These are phyloP conservation scores for Rhabditoides inermis DNA, from an alignment of 2,888 invertebrate species.

Conservation along the genomic window DNA sequence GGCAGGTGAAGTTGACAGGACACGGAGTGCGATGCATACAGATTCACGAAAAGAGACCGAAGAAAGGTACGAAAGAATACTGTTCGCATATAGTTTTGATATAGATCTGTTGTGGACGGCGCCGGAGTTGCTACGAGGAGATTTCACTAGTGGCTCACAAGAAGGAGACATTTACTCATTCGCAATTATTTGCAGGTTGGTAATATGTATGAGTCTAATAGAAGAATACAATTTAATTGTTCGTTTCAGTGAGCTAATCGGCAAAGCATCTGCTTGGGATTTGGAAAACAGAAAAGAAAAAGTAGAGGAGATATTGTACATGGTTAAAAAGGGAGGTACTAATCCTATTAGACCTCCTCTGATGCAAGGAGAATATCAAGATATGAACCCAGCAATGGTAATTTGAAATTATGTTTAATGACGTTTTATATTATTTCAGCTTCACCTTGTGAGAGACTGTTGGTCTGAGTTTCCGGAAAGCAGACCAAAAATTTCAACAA, in stretches of 20 bases:
- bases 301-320: conserved; percentile 38
- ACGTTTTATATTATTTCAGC: conserved; percentile 8
- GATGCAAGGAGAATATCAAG: conserved; percentile 18
- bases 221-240: conserved; percentile 4
- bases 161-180: conserved; percentile 21
- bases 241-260: conserved; percentile 21
- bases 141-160: conserved; percentile 24
- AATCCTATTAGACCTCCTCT: conserved; percentile 25
- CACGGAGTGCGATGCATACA: conserved; percentile 28
- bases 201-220: no score
- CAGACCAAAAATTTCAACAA: conserved; percentile 37
- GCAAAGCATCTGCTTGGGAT: conserved; percentile 29
- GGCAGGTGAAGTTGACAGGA: conserved; percentile 39
- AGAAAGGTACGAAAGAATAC: conserved; percentile 7
- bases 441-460: conserved; percentile 44
- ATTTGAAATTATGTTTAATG: background rate
- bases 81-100: background rate
- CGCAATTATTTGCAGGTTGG: background rate
- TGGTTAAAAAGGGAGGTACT: conserved; percentile 37
- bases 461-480: conserved; percentile 42
- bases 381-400: conserved; percentile 37
- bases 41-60: conserved; percentile 16
- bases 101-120: conserved; percentile 39
- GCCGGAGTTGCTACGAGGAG: conserved; percentile 34
- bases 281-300: conserved; percentile 34